Evolutionary conservation across 1,140 invertebrate genomes (phyloP).

Genomic region (Araneus ventricosus): DNA sequence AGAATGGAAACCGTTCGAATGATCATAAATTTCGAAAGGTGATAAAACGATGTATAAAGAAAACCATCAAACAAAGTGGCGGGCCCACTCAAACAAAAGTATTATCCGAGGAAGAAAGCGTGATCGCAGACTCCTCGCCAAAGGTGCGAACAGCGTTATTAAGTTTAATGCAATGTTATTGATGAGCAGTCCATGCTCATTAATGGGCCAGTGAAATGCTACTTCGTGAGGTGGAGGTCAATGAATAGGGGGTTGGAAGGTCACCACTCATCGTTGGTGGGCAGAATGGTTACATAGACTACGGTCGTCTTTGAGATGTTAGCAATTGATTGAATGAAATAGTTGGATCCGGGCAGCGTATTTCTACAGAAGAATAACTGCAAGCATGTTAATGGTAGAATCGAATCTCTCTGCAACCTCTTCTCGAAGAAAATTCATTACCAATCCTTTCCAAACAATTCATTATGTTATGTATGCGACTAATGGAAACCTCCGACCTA

Average conservation of each 20-base stretch:
- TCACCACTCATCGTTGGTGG: constrained; percentile 73
- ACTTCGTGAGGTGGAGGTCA: constrained; percentile 71
- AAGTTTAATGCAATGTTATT: constrained; percentile 73
- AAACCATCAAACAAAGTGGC: constrained; percentile 68
- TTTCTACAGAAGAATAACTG: neutral
- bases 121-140: constrained; percentile 69
- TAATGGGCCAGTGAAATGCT: constrained; percentile 68
- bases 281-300: neutral
- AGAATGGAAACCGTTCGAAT: constrained; percentile 26
- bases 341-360: constrained; percentile 5
- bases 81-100: constrained; percentile 70
- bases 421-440: constrained; percentile 18
- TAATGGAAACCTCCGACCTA: constrained; percentile 15
- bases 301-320: neutral
- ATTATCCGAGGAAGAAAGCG: constrained; percentile 56
- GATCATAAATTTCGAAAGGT: constrained; percentile 69
- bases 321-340: constrained; percentile 51
- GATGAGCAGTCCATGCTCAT: constrained; percentile 69
- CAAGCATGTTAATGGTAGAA: neutral
- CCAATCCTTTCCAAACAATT: neutral
- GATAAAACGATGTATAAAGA: constrained; percentile 64
- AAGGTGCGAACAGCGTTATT: constrained; percentile 75
- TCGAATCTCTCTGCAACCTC: neutral
- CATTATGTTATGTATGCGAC: neutral
- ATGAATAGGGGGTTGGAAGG: constrained; percentile 71